Base-by-base conservation (phyloP, 2,113 vertebrate genomes). In the Pithys albifrons region DNA sequence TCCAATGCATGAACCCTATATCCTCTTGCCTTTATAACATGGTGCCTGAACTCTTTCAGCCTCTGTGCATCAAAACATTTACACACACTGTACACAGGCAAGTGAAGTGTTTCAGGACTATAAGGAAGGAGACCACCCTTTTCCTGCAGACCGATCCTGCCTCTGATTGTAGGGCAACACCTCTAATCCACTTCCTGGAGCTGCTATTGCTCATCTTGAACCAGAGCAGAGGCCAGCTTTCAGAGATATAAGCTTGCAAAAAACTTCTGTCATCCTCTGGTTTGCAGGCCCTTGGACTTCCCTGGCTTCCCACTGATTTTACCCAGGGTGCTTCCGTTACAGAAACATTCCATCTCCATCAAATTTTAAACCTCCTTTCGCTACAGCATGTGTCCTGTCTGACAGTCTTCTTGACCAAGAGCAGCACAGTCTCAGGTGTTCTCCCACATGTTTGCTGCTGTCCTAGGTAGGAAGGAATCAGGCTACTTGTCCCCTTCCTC, bases 141-240 rank as follows among this genome's bases (percentile, higher is more conserved):
- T 77, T 37, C 33, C 45, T 61, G 15, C 62, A 2, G 0, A 35
- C 5, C 0, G 0, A 27, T 59, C 31, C 48, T 78, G 70, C 48
- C n/a, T 80, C 55, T 0, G 0, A 13, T 31, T 35, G 5, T 1
- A 20, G 46, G 12, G 24, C 37, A 92, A 2, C 45, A 77, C 37
- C 12, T 51, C 39, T 48, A 58, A 65, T 20, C 12, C 0, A 0
- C 7, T 4, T 43, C 51, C 71, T 66, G 62, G 45, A 79, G 43
- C 61, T 75, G 33, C 49, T 1, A 0, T 28, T 55, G 45, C 37
- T 52, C 43, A 7, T n/a, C 78, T 43, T 20, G 48, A 83, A 9
- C 24, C 3, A 14, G 29, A 54, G 72, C 37, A 82, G 74, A 87
- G 19, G 65, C 1, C 1, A 3, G 58, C 18, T 94, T 75, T 74